A percentile compares a stretch with the other conserved stretches of the same genome.
phyloP scores from a whole-genome alignment of 2,113 vertebrate species.

The Plecotus auritus region DNA sequence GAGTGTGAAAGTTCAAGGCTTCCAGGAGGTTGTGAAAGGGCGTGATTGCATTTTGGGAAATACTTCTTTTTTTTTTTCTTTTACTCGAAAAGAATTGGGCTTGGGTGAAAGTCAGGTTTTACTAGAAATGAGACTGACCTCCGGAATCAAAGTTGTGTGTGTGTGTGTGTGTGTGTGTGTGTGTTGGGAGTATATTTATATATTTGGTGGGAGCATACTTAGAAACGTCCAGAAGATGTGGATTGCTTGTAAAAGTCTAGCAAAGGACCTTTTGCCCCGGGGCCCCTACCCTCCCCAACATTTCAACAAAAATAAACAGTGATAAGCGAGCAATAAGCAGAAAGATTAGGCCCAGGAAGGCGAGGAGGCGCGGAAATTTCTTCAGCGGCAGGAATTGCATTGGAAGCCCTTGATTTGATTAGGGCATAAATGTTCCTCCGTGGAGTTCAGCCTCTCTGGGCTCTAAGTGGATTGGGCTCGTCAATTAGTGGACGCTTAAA shows the following conservation, averaged over 20 bases:
- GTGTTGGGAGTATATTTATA: neutral
- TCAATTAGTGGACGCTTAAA: constrained; percentile 77
- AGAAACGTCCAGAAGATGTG: neutral
- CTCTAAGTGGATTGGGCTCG: constrained; percentile 80
- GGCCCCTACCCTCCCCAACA: constrained; percentile 44
- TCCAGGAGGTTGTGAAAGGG: neutral
- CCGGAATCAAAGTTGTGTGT: neutral
- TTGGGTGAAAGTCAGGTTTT: neutral
- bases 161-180: neutral
- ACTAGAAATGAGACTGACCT: neutral
- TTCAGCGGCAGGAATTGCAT: constrained; percentile 79
- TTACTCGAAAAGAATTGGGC: neutral
- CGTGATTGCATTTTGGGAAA: neutral
- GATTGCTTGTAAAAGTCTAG: neutral
- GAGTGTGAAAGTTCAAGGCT: neutral
- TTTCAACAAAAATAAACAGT: constrained; percentile 82
- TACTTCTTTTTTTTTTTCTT: neutral
- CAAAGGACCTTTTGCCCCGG: constrained; percentile 39
- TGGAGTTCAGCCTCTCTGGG: constrained; percentile 69
- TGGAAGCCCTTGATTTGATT: constrained; percentile 82
- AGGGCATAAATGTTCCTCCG: constrained; percentile 79
- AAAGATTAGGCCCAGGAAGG: constrained; percentile 70
- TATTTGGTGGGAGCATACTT: neutral
- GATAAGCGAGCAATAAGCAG: constrained; percentile 77
- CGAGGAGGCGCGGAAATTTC: constrained; percentile 65